A percentile compares a stretch with the other conserved stretches of the same genome.
phyloP scores from a whole-genome alignment of 2,113 vertebrate species.

The Pelodiscus sinensis region DNA sequence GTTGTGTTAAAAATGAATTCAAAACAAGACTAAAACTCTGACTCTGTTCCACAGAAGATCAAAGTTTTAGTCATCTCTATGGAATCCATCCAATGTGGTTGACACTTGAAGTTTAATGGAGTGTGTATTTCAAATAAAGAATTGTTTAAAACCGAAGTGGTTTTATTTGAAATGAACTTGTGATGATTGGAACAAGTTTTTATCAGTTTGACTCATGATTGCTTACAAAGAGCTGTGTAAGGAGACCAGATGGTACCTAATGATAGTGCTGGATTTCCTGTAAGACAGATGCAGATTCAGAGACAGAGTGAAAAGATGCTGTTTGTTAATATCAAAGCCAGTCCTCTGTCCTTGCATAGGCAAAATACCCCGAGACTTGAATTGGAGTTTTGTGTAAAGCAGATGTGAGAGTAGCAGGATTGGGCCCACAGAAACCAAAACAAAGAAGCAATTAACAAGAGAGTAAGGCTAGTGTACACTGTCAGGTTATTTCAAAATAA shows the following conservation, averaged over 20 bases:
- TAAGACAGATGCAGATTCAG: background rate
- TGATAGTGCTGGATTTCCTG: background rate
- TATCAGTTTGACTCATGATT: background rate
- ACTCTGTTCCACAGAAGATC: background rate
- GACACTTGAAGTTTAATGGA: background rate
- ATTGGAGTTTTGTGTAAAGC: fast-evolving
- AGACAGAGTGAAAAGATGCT: background rate
- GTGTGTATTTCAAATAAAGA: background rate
- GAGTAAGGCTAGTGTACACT: background rate
- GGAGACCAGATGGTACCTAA: fast-evolving
- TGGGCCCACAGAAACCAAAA: background rate
- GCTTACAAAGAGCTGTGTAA: fast-evolving
- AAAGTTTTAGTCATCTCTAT: background rate
- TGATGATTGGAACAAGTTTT: background rate
- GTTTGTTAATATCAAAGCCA: background rate
- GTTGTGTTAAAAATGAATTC: background rate
- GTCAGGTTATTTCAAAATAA: too few relatives aligned
- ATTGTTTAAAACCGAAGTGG: background rate
- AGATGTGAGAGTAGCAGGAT: background rate
- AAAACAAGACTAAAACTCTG: background rate
- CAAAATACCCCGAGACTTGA: background rate
- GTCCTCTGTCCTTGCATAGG: background rate
- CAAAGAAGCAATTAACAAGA: background rate
- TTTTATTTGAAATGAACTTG: background rate
- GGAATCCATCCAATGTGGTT: background rate